Base-by-base conservation (phyloP, 2,113 vertebrate genomes). In the Hirundichthys speculiger region DNA sequence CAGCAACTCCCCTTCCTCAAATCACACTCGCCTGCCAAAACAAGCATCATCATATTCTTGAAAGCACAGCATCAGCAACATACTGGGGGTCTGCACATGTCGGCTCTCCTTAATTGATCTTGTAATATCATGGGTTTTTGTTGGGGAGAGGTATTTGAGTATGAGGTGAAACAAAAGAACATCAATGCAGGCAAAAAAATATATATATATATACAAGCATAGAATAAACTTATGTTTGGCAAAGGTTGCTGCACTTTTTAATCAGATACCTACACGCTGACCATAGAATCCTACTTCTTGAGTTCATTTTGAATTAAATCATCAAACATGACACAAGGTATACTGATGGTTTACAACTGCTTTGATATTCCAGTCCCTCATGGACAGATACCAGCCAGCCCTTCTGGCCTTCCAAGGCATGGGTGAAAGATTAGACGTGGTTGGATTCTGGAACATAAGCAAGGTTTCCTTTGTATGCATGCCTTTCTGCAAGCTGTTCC, bases 401-500 rank as follows among this genome's bases (percentile, higher is more conserved):
- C 80, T 75, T 79, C 73, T 80, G 77, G 72, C 63, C 73, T 73
- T 69, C 45, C 55, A 65, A 65, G 71, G 69, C 64, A 76, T 64
- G 74, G 73, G 78, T 84, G 68, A 83, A 77, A 87, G 90, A 92
- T 92, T 91, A 89, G 69, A 58, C 62, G 60, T 75, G 72, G 82
- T 86, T 76, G 64, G 71, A 73, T 73, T 72, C 80, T 75, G 73
- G 79, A 67, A 74, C 80, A 70, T 58, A 40, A 64, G 72, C 59
- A 27, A 69, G 61, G 53, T 59, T 75, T 62, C 81, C 61, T 91
- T 85, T 88, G n/a, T 74, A 82, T 82, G 77, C 65, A 77, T 76
- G 71, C 83, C 70, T 79, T 75, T 41, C 79, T 78, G 73, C 88
- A 91, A 91, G 89, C 92, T 92, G 91, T 88, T 92, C 82, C 72